Base-by-base conservation (phyloP, 2,888 invertebrate species). In the Ornithoptera priamus region DNA sequence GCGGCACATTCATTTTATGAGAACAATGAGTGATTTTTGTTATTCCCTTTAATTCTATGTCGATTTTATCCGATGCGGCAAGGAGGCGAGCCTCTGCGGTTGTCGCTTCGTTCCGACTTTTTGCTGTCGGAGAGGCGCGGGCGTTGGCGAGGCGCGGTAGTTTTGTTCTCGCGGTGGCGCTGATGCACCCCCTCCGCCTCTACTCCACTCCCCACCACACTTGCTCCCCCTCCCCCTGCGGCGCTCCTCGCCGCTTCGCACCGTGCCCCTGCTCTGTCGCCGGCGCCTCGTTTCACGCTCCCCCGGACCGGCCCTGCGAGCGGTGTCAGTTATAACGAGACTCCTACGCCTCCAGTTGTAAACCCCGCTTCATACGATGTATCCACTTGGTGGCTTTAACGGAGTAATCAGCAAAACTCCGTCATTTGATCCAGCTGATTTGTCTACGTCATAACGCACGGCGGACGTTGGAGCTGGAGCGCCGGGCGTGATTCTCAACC, bases 1-100 rank as follows among this genome's bases (percentile, higher is more conserved):
- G 85, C 88, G 85, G 91, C 92, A 92, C 92, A 92, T 92, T 92
- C 91, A 92, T 92, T 92, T 92, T 90, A 91, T 90, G 92, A 91
- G 92, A 92, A 92, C 92, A 92, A 92, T 92, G 92, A 92, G 88
- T 90, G 90, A 92, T 90, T 92, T 92, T 92, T 92, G 92, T 92
- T 89, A 90, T 92, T 92, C 88, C 88, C 86, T 92, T 92, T 92
- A 89, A 88, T 91, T 92, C 90, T 92, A 92, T 92, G 91, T 92
- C 92, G 92, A 92, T 92, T 91, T 91, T 91, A 91, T 92, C 90
- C 90, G 85, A 82, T 59, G 62, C 86, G 82, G 84, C 84, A 85
- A 83, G 85, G 89, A 88, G 85, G 88, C 88, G 86, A 90, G 86
- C 81, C 88, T 78, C 79, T 80, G 86, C 83, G 88, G 87, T 88